Percentiles rank a stretch among this genome's conserved stretches.
These are phyloP conservation scores for Tragelaphus eurycerus DNA, from an alignment of 2,797 vertebrate species.

Conservation along the genomic window DNA sequence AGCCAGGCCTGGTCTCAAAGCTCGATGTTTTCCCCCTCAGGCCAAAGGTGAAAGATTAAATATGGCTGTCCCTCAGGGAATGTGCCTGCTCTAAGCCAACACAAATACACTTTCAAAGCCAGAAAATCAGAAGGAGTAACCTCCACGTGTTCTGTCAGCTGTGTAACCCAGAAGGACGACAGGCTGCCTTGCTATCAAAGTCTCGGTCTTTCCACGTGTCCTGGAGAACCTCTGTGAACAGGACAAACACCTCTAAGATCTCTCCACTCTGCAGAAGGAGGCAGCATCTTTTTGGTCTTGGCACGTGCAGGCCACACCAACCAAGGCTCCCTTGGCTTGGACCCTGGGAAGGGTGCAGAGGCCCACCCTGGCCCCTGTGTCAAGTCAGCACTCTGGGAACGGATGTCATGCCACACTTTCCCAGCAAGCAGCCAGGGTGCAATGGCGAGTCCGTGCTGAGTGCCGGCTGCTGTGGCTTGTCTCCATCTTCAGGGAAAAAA, in stretches of 20 bases:
- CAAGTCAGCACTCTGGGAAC: not conserved
- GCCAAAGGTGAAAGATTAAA: constrained; percentile 7
- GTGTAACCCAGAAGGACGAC: not conserved
- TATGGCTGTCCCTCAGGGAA: not conserved
- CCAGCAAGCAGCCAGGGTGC: not conserved
- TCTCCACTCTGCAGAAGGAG: not conserved
- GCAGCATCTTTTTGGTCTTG: not conserved
- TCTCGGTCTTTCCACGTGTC: not conserved
- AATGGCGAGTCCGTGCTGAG: not conserved
- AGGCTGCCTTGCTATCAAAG: not conserved
- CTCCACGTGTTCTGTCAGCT: not conserved
- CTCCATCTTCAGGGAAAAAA: not conserved
- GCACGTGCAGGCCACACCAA: too few species aligned
- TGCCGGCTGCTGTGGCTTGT: not conserved
- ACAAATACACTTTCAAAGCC: not conserved
- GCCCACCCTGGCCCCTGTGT: not conserved
- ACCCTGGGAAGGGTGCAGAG: not conserved
- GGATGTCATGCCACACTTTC: fast-evolving
- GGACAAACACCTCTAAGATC: not conserved
- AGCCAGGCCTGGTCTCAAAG: not conserved
- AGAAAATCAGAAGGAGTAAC: not conserved
- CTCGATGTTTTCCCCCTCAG: not conserved
- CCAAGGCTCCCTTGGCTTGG: not conserved
- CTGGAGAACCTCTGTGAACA: not conserved
- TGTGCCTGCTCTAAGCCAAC: not conserved